Conservation (phyloP, 2,113 vertebrate species). For the Acrocephalus arundinaceus region DNA sequence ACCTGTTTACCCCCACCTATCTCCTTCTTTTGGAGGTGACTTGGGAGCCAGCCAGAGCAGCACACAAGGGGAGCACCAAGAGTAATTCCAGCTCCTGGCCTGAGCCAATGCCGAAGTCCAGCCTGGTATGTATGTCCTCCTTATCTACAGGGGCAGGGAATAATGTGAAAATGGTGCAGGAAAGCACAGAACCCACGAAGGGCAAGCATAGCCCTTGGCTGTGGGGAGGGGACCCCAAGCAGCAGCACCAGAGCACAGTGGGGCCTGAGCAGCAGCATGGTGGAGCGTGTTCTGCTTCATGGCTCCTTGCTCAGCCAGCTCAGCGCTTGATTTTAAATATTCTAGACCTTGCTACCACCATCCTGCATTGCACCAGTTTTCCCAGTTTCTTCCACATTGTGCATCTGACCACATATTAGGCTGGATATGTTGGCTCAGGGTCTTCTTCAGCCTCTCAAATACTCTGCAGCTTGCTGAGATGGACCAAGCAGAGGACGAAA, state of each 20-base stretch:
- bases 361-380: not conserved
- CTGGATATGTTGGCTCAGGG: not conserved
- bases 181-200: not conserved
- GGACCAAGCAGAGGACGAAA: not conserved
- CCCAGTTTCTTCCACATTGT: accelerated
- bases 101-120: not conserved
- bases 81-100: not conserved
- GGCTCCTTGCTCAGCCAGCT: not conserved
- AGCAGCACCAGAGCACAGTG: not conserved
- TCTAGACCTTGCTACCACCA: not conserved
- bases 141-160: not conserved
- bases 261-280: not conserved
- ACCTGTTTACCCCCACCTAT: not conserved
- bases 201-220: accelerated
- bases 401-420: not conserved
- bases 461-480: not conserved
- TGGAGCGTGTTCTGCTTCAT: not conserved
- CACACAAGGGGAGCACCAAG: not conserved
- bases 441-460: not conserved
- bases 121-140: not conserved
- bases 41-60: not conserved
- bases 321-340: not conserved
- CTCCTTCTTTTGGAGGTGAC: not conserved
- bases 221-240: not conserved
- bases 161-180: not conserved